Evolutionary conservation across 2,797 vertebrate genomes (phyloP).

Genomic region (Macropodus opercularis): DNA sequence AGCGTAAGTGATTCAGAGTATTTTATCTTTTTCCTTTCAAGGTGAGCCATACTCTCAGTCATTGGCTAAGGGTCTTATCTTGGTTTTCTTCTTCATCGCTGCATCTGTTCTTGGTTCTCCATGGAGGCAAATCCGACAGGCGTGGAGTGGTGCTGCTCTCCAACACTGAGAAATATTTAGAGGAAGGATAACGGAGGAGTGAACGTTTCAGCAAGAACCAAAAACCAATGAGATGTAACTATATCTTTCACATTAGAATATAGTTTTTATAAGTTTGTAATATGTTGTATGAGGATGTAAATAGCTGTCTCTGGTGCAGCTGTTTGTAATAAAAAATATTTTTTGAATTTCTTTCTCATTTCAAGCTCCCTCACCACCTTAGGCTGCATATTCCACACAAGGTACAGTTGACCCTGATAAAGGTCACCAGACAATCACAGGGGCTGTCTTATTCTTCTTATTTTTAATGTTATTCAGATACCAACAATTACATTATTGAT

Average conservation of each 20-base stretch:
- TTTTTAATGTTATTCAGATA: too few relatives aligned
- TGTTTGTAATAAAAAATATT: slow-evolving; percentile 56
- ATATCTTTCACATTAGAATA: background rate
- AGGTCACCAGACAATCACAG: too few relatives aligned
- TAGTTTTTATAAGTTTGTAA: slow-evolving; percentile 20
- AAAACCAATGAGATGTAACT: slow-evolving; percentile 5
- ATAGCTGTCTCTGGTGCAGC: slow-evolving; percentile 14
- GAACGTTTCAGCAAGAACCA: background rate
- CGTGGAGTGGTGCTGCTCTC: slow-evolving; percentile 56
- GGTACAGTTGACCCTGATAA: too few relatives aligned
- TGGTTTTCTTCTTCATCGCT: slow-evolving; percentile 82
- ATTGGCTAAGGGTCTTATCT: slow-evolving; percentile 87
- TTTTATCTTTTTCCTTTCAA: slow-evolving; percentile 60
- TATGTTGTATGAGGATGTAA: slow-evolving; percentile 29
- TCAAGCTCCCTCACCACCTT: background rate
- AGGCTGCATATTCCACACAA: too few relatives aligned
- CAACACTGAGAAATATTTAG: slow-evolving; percentile 25
- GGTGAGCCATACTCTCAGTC: slow-evolving; percentile 87
- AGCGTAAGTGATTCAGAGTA: background rate
- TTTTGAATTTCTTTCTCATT: slow-evolving; percentile 8
- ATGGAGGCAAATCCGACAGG: slow-evolving; percentile 82
- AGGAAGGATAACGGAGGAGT: background rate
- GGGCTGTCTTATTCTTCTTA: too few relatives aligned
- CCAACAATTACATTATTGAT: too few relatives aligned
- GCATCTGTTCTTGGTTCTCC: slow-evolving; percentile 83